A percentile compares a stretch with the other conserved stretches of the same genome.
These are phyloP conservation scores for Bos indicus DNA, from an alignment of 2,113 vertebrate genomes.

Conservation along the genomic window DNA sequence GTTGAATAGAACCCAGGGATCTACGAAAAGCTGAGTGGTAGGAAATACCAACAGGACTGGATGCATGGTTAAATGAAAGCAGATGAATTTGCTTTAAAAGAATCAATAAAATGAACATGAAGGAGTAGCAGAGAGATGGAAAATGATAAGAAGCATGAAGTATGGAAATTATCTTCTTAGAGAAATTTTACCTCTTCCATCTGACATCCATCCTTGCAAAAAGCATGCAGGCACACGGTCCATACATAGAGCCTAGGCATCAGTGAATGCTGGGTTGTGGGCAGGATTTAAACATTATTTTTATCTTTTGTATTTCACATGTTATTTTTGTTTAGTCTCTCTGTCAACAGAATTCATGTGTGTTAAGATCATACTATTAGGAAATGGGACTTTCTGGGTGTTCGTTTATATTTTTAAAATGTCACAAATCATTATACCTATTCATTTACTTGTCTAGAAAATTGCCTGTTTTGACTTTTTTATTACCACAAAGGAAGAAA, in stretches of 20 bases:
- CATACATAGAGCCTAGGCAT: not conserved
- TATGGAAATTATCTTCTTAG: conserved; percentile 40
- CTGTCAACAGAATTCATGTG: conserved; percentile 26
- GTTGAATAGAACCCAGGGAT: conserved; percentile 38
- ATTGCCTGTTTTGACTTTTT: conserved; percentile 48
- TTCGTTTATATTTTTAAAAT: not conserved
- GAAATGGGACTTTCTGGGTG: not conserved
- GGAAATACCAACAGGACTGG: conserved; percentile 1
- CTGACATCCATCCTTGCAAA: not conserved
- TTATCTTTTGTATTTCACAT: not conserved
- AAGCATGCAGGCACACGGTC: no score
- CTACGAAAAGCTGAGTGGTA: conserved; percentile 21
- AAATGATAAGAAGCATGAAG: conserved; percentile 12
- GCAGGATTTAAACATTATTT: not conserved
- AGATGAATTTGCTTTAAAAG: conserved; percentile 56
- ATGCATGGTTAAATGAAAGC: conserved; percentile 42
- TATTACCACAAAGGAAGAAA: conserved; percentile 44
- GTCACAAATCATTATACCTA: conserved; percentile 25
- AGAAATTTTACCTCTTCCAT: not conserved
- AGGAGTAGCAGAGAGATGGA: conserved; percentile 5
- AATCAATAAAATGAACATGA: conserved; percentile 58
- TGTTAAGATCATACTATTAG: not conserved
- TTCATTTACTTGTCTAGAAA: conserved; percentile 63
- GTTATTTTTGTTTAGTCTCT: conserved; percentile 50
- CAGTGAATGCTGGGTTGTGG: not conserved